Percentiles rank a stretch among this genome's conserved stretches.
These are phyloP conservation scores for Aphelinus atriplicis DNA, from an alignment of 1,140 invertebrate species.

Conservation along the genomic window DNA sequence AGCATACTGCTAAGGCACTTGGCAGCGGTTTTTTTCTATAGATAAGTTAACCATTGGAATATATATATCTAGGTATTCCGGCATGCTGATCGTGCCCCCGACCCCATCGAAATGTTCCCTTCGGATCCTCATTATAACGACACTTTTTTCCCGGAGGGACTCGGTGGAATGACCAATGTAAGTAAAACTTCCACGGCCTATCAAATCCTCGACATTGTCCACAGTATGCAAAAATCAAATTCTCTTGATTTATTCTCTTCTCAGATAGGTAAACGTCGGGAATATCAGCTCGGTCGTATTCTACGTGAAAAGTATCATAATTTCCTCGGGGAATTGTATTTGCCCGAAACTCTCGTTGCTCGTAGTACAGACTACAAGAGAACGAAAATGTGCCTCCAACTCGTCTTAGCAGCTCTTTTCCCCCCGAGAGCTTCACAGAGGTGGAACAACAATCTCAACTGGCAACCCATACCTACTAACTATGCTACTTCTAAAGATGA, in stretches of 20 bases:
- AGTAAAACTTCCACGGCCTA: slow-evolving; percentile 47
- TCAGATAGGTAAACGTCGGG: slow-evolving; percentile 61
- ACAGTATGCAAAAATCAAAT: no score
- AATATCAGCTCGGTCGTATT: slow-evolving; percentile 61
- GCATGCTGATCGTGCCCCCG: slow-evolving; percentile 81
- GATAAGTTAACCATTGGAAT: no score
- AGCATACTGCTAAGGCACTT: no score
- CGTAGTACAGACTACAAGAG: slow-evolving; percentile 70
- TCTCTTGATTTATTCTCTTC: background rate
- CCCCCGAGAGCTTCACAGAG: slow-evolving; percentile 50
- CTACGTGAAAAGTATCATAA: slow-evolving; percentile 59
- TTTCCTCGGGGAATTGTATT: slow-evolving; percentile 62
- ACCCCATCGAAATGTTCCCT: slow-evolving; percentile 69
- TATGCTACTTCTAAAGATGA: slow-evolving; percentile 32
- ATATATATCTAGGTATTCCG: slow-evolving; percentile 68
- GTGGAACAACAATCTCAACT: slow-evolving; percentile 52
- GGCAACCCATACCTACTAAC: slow-evolving; percentile 59
- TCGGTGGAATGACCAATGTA: slow-evolving; percentile 80
- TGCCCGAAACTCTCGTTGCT: slow-evolving; percentile 60
- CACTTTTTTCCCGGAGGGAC: slow-evolving; percentile 74
- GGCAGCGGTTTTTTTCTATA: no score
- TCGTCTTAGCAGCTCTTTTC: slow-evolving; percentile 57
- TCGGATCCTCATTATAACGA: slow-evolving; percentile 71
- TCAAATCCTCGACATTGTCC: no score
- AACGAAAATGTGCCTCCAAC: slow-evolving; percentile 65